Base-by-base conservation (phyloP, 2,888 invertebrate species). In the Meteorus cinctellus region DNA sequence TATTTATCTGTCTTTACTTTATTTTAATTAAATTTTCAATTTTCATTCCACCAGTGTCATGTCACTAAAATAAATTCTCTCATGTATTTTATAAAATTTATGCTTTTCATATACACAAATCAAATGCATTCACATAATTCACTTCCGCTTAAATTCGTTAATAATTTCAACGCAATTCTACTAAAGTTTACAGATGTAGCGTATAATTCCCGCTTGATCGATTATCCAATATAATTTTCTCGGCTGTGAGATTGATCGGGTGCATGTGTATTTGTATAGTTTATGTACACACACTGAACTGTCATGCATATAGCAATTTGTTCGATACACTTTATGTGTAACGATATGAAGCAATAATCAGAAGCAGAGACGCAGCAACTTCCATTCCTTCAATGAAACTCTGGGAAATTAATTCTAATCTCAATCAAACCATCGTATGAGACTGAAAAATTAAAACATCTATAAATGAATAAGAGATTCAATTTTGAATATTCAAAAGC, bases 171-270 rank as follows among this genome's bases (percentile, higher is more conserved):
- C 1, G 48, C 48, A 60, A 27, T 41, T 29, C 14, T 29, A 5
- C 2, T 60, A 24, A 2, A 19, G 4, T 60, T 4, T 16, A 63
- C 34, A 34, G 34, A 63, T 31, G 4, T 5, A 31, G 16, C 6
- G 34, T 34, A 34, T 14, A 63, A n/a, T 31, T 12, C n/a, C 12
- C 16, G n/a, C n/a, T n/a, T 63, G 63, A 63, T 63, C n/a, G 63
- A 63, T 31, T 63, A 63, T n/a, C n/a, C 63, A n/a, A 63, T 14
- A 34, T 14, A 63, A 63, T 63, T 34, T 63, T 34, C 63, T 63
- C n/a, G n/a, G n/a, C 1, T 4, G 29, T 8, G n/a, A 12, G 31
- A 63, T 63, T 63, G 63, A 63, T 31, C 34, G n/a, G 16, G 34
- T 63, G 31, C 29, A 10, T 27, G 41, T 10, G 12, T 12, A 41